Base-by-base conservation (phyloP, 2,888 invertebrate genomes). In the Meta bourneti region DNA sequence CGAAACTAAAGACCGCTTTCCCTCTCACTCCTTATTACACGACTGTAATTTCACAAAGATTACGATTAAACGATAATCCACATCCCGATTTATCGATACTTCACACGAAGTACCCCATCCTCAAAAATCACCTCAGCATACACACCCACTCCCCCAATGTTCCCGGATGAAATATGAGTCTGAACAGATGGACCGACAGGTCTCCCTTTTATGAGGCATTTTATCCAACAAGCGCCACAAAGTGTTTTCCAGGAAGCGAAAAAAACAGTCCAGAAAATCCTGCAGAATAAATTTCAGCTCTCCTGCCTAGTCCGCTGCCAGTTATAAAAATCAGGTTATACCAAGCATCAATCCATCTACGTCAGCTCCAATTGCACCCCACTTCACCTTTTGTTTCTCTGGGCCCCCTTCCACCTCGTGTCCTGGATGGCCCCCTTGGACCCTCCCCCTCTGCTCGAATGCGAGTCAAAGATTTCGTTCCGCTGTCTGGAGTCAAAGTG, bases 311-410 rank as follows among this genome's bases (percentile, higher is more conserved):
- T n/a, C 51, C 16, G 34, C 1, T 1, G 20, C 54, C 20, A 75
- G 84, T 77, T 85, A 85, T 85, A 85, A 85, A 85, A 85, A 85
- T 85, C 85, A 85, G 75, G 85, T 85, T 85, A 85, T 77, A 16
- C 74, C 69, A 16, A 16, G 54, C 74, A 77, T 77, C 85, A 77
- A 85, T 85, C 84, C 85, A 85, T 85, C 77, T 85, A 75, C 77
- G 77, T 85, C 85, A 77, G 49, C 85, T 85, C 85, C 85, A 85
- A 85, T 85, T 69, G 61, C 77, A 19, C 61, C 77, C 85, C 54
- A 54, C 69, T 85, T 85, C 85, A 85, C 85, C 85, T 85, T 85
- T 85, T 85, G 85, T 85, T 85, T 85, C 75, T 72, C 9, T 16
- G 13, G 69, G 79, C 34, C 61, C 7, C 54, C 7, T 75, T 19